Evolutionary conservation across 2,113 vertebrate species (phyloP), one percentile per base, ranked within the genome.

Genomic region (Petromus typicus): DNA sequence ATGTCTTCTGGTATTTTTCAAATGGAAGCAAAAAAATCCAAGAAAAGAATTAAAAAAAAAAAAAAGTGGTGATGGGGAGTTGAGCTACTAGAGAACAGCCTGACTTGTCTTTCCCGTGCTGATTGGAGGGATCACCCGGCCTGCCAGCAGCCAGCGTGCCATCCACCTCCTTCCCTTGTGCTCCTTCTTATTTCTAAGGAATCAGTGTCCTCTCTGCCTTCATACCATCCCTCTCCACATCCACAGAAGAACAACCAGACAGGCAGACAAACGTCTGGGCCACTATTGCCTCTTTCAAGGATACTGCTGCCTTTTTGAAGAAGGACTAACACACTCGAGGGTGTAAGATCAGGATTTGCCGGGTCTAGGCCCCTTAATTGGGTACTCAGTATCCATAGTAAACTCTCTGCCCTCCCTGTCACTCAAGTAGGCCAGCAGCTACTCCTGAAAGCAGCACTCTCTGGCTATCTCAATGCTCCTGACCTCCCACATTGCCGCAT

Each of bases 1-100:
- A 96, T 81, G 45, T 13, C 43, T 94, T 90, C 63, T 78, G 37
- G 18, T 57, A 85, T 94, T 94, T 96, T n/a, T 83, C n/a, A 81
- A 63, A 4, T 32, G 48, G 23, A 61, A 73, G 30, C 92, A 20
- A 80, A 88, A 73, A 59, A 34, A 20, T n/a, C n/a, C n/a, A n/a
- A 54, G 34, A 45, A 45, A 14, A 75, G 25, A 75, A 14, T 43
- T n/a, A n/a, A 16, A 37, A 20, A 69, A 75, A 75, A 75, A 13
- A 75, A 75, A 75, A 45, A 48, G 40, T 22, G 23, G 14, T 75
- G 23, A 75, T 30, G 22, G 69, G 20, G 12, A 71, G 37, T 40
- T 71, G n/a, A 71, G 37, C 37, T 22, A 43, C 20, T 23, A 37
- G 20, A 12, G 37, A 40, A 71, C 37, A 43, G 9, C 37, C 10